Evolutionary conservation across 2,113 vertebrate genomes (phyloP).

Genomic region (Spermophilus dauricus): DNA sequence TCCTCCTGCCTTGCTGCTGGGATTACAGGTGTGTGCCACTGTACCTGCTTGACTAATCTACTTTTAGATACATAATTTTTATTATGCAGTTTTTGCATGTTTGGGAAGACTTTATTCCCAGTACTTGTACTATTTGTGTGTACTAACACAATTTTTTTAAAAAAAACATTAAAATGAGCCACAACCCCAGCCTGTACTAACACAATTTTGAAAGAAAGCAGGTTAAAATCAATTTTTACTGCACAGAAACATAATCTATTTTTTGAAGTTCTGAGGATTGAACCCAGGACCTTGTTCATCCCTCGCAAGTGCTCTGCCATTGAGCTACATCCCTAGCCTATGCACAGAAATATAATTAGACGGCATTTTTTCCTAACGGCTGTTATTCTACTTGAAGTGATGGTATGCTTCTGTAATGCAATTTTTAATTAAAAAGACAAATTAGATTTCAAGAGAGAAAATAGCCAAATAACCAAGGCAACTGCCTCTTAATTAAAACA

Average conservation of each 20-base stretch:
- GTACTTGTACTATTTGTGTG: neutral
- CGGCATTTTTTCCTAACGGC: neutral
- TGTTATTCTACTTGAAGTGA: slow-evolving; percentile 5
- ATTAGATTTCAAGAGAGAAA: neutral
- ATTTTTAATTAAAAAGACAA: slow-evolving; percentile 2
- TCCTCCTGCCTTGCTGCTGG: no score
- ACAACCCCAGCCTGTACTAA: no score
- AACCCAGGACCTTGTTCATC: no score
- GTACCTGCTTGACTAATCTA: neutral
- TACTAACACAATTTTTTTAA: neutral
- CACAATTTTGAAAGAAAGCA: neutral
- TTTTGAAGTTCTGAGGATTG: no score
- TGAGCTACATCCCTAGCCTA: no score
- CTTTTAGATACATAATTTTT: neutral
- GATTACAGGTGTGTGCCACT: neutral
- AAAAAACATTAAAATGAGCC: no score
- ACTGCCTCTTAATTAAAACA: slow-evolving; percentile 12
- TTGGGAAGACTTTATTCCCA: neutral
- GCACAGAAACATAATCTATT: no score
- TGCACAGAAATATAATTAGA: neutral
- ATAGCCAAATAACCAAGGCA: slow-evolving; percentile 8
- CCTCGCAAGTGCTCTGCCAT: no score
- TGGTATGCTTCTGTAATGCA: neutral
- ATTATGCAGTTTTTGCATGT: neutral
- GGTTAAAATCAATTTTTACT: no score